Base-by-base conservation (phyloP, 2,113 vertebrate genomes). In the Aptenodytes patagonicus region DNA sequence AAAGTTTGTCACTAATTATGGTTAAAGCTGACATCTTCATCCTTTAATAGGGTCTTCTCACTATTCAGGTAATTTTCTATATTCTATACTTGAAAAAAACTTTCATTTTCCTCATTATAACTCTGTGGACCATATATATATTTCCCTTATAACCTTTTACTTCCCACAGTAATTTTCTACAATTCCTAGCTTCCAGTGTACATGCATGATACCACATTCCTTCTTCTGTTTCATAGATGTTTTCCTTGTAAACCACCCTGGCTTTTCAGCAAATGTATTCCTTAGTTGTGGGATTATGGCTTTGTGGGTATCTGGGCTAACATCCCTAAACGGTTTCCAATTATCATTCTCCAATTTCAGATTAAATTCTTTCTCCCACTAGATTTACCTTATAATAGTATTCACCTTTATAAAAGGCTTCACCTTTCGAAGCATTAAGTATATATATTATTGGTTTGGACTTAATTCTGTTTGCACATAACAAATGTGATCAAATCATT, bases 401-500 rank as follows among this genome's bases (percentile, higher is more conserved):
- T 83, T 90, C 75, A 80, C 73, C 78, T 94, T 90, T 65, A 76
- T 61, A 83, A 80, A 93, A 95, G 65, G 31, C 91, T 55, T 42
- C n/a, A 31, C n/a, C 34, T 72, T 89, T 70, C 7, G 2, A 89
- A 79, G 28, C 24, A 79, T n/a, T 47, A 95, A 60, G 11, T 71
- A 38, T 79, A 65, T 49, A 40, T 86, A 58, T 86, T 94, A 87
- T 84, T 86, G 90, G 36, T 78, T 93, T 94, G 62, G 70, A 83
- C 34, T 90, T 77, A 61, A 90, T 94, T 88, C 70, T 96, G 82
- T 91, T 96, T 83, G 85, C 68, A 83, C 62, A 60, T 92, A 90
- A 88, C 58, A 77, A 93, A 93, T 72, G 49, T 69, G 54, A 77
- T 77, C 44, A 89, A 90, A 87, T 91, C 44, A 54, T 69, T 84